These are phyloP conservation scores for Bicyclus anynana DNA, from an alignment of 1,140 invertebrate genomes.

Conservation along the genomic window DNA sequence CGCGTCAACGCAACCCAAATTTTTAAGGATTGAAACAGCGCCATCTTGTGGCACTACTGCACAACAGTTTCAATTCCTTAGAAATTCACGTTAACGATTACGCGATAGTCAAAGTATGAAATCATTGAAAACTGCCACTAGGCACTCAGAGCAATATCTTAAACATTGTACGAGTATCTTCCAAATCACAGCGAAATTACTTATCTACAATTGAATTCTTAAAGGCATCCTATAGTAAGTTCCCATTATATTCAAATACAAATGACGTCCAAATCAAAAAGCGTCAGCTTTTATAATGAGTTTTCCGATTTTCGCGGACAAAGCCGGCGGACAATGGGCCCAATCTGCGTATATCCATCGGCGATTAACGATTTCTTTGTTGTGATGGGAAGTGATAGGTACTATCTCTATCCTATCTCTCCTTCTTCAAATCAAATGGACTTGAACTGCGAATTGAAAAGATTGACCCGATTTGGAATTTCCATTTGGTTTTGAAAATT, in stretches of 20 bases:
- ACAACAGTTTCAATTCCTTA: no score
- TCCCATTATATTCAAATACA: slow-evolving; percentile 9
- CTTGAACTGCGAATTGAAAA: slow-evolving; percentile 16
- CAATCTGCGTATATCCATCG: slow-evolving; percentile 39
- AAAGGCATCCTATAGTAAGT: background rate
- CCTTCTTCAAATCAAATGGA: slow-evolving; percentile 7
- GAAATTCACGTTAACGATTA: no score
- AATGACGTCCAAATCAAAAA: slow-evolving; percentile 17
- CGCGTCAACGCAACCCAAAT: no score
- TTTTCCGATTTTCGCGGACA: slow-evolving; percentile 32
- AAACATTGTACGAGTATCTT: no score
- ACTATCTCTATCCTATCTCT: slow-evolving; percentile 3
- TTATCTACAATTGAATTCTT: background rate
- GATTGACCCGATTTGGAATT: slow-evolving; percentile 23
- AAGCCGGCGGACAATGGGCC: slow-evolving; percentile 37
- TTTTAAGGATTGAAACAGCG: no score
- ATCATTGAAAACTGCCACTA: no score
- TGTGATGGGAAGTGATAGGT: slow-evolving; percentile 17
- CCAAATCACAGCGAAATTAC: background rate
- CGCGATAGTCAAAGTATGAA: no score
- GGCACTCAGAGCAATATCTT: no score
- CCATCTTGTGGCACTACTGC: no score
- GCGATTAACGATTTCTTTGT: slow-evolving; percentile 54
- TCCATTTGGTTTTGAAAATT: background rate
- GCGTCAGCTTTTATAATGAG: slow-evolving; percentile 20